Evolutionary conservation across 2,797 vertebrate species (phyloP), one percentile per base, ranked within the genome.

Genomic region (Peromyscus attwateri): DNA sequence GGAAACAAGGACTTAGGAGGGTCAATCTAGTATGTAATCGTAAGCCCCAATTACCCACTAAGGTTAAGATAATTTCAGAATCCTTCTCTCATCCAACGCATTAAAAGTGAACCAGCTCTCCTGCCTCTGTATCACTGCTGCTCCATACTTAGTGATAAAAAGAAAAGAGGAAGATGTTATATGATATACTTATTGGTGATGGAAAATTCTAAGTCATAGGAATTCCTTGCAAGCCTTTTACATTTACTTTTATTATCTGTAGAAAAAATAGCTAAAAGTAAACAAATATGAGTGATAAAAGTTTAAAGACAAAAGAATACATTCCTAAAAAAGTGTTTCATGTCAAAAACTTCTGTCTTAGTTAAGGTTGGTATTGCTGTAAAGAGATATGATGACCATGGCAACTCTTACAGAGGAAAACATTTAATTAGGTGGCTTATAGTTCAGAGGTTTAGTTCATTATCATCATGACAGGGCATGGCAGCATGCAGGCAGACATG

Each of bases 241-340:
- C 92, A 93, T 34, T 89, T 93, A 13, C 4, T 89, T 93, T n/a
- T 90, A 82, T 40, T 76, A 81, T 81, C 66, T 87, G 2, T 49
- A 87, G n/a, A n/a, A 95, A 92, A 92, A 94, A 92, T 62, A 57
- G n/a, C 49, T 73, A 68, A 0, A n/a, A 84, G 13, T 34, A 92
- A 92, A 83, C 46, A 75, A 62, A 91, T 8, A 90, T 34, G 80
- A 75, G 5, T 77, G 23, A 43, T 82, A 40, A 83, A 90, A 64
- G 13, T 37, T 57, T 34, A 94, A 88, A 94, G 10, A 60, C 29
- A 87, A 82, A 57, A 79, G 37, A 82, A 25, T 87, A 60, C 1
- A 82, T 52, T 46, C 77, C 55, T 82, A 66, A 46, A 89, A 76
- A 95, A n/a, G 29, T 88, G 25, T 82, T 75, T 90, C 31, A n/a